A percentile compares a stretch with the other conserved stretches of the same genome.
phyloP scores from a whole-genome alignment of 2,888 invertebrate species.

The Tridacna crocea region DNA sequence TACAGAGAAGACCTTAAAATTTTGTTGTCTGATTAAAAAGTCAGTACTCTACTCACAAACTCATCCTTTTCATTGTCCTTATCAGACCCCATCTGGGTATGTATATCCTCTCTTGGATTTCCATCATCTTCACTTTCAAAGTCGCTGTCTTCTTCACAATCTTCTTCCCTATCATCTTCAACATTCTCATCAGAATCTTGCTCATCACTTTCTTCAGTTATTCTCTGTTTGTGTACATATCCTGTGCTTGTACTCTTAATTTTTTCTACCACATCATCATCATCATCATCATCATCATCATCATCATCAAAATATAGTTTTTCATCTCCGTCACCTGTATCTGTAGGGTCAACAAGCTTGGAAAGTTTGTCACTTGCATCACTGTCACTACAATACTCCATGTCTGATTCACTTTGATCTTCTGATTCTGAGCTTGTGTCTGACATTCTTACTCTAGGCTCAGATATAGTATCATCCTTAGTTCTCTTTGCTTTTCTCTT shows the following conservation, averaged over 20 bases:
- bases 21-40: too few species aligned
- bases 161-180: not conserved
- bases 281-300: conserved; percentile 8
- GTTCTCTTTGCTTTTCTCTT: not conserved
- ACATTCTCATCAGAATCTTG: not conserved
- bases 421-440: not conserved
- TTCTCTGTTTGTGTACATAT: not conserved
- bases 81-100: too few species aligned
- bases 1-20: too few species aligned
- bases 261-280: not conserved
- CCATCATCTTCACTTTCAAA: conserved; percentile 24
- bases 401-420: not conserved
- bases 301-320: conserved; percentile 4
- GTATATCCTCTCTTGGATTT: too few species aligned
- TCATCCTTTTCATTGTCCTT: too few species aligned
- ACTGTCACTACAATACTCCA: not conserved
- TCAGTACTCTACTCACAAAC: too few species aligned
- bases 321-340: too few species aligned
- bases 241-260: not conserved
- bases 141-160: not conserved
- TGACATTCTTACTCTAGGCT: not conserved
- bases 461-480: not conserved
- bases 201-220: conserved; percentile 7
- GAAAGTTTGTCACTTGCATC: not conserved
- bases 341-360: too few species aligned